Conservation (phyloP, 92 coral and sea anemone species). For the Parazoanthus atlanticus region DNA sequence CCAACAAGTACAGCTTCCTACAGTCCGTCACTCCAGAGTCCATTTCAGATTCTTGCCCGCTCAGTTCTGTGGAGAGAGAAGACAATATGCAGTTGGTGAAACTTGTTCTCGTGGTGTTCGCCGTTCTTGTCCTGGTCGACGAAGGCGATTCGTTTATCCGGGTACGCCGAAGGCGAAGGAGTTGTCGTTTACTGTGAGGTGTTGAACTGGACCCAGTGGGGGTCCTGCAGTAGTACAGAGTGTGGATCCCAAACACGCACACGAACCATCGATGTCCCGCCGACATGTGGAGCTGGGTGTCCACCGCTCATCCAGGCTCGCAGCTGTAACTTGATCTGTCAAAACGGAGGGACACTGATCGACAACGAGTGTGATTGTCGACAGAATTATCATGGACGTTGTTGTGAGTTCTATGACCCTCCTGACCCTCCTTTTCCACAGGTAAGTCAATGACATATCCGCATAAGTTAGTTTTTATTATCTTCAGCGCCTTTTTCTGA, state of each 20-base stretch:
- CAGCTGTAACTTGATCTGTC: background rate
- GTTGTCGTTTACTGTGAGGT: background rate
- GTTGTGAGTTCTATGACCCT: background rate
- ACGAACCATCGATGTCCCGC: background rate
- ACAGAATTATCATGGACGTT: background rate
- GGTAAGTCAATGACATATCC: background rate
- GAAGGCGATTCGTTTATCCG: background rate
- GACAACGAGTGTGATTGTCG: background rate
- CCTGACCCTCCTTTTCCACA: background rate
- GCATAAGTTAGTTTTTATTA: too few species aligned
- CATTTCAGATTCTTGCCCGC: background rate
- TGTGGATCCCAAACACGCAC: constrained; percentile 11
- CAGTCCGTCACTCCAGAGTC: background rate
- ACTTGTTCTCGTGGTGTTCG: background rate
- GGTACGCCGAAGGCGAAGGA: background rate
- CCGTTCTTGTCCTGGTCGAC: background rate
- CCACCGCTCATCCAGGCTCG: background rate
- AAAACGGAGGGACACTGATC: background rate
- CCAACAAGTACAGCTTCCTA: background rate
- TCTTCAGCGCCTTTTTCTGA: too few species aligned
- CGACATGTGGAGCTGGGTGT: background rate
- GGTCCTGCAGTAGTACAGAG: background rate
- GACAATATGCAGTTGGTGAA: constrained; percentile 3
- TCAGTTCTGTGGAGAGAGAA: background rate
- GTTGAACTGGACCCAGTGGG: background rate